A percentile compares a stretch with the other conserved stretches of the same genome.
Evolutionary conservation across 2,113 vertebrate species (phyloP).

Genomic region (Peucedramus taeniatus): DNA sequence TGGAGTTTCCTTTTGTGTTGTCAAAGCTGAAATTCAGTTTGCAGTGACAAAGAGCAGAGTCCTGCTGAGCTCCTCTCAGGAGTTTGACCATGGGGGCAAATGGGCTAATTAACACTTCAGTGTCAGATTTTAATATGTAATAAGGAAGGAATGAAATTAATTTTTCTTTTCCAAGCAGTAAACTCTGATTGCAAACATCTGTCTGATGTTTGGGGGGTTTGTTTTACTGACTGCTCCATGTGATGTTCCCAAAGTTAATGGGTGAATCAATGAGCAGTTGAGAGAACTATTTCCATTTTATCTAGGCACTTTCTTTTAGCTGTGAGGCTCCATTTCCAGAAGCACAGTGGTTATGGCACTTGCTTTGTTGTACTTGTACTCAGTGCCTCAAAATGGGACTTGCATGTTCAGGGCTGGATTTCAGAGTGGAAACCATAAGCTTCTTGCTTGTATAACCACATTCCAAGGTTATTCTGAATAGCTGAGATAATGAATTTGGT

Average conservation of each 20-base stretch:
- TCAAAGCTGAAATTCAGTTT: not conserved
- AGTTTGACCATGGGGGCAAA: not conserved
- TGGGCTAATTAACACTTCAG: not conserved
- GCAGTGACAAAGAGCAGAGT: not conserved
- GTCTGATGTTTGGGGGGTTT: not conserved
- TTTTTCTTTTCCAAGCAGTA: not conserved
- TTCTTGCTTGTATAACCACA: slow-evolving; percentile 65
- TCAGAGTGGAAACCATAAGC: slow-evolving; percentile 62
- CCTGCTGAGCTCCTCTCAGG: not conserved
- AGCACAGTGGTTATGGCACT: slow-evolving; percentile 25
- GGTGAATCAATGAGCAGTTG: not conserved
- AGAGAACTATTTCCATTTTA: not conserved
- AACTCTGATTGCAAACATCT: not conserved
- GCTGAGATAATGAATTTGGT: slow-evolving; percentile 70
- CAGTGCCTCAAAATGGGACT: slow-evolving; percentile 39
- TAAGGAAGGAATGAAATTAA: not conserved
- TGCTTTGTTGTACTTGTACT: slow-evolving; percentile 45
- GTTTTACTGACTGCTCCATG: not conserved
- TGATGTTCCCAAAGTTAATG: not conserved
- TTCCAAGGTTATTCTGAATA: slow-evolving; percentile 69
- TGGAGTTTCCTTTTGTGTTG: not conserved
- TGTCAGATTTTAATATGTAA: not conserved
- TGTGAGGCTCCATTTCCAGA: not conserved
- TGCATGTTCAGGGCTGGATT: slow-evolving; percentile 54
- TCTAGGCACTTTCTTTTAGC: not conserved